phyloP scores from a whole-genome alignment of 2,888 invertebrate genomes.

The Drosophila maculinotata region DNA sequence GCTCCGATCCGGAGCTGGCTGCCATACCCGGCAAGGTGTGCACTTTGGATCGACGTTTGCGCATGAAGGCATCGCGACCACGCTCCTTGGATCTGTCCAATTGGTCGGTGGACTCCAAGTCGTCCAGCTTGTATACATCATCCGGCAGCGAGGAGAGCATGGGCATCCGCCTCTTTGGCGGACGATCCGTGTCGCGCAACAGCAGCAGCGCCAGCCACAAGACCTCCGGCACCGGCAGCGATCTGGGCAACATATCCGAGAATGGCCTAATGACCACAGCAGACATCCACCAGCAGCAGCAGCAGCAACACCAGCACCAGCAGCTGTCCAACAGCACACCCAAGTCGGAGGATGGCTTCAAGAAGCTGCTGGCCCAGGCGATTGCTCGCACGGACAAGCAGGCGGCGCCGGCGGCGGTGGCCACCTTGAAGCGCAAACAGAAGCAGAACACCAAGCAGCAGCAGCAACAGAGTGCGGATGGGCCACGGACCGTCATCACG shows the following conservation, averaged over 20 bases:
- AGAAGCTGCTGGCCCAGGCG: constrained; percentile 53
- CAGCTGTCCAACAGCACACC: constrained; percentile 65
- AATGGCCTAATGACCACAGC: constrained; percentile 85
- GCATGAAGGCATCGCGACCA: constrained; percentile 93
- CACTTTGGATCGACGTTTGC: constrained; percentile 91
- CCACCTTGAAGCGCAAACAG: constrained; percentile 83
- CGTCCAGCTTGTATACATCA: constrained; percentile 92
- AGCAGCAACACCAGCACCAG: constrained; percentile 50
- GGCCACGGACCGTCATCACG: constrained; percentile 91
- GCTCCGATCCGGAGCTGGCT: constrained; percentile 94
- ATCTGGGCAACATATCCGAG: constrained; percentile 86
- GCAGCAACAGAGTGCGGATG: constrained; percentile 83
- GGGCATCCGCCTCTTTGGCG: constrained; percentile 87
- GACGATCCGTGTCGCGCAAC: constrained; percentile 90
- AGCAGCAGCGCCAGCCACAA: constrained; percentile 91
- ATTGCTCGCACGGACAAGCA: too few relatives aligned
- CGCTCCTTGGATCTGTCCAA: constrained; percentile 93
- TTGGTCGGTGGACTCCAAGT: constrained; percentile 94
- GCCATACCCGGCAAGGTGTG: constrained; percentile 93
- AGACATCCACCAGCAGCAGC: constrained; percentile 76
- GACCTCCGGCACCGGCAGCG: constrained; percentile 85
- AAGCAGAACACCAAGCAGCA: constrained; percentile 81
- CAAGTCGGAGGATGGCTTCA: constrained; percentile 77
- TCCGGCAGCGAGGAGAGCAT: constrained; percentile 95
- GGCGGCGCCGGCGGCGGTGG: constrained; percentile 74